Conservation (phyloP, 2,888 invertebrate species). For the Parnassius apollo region DNA sequence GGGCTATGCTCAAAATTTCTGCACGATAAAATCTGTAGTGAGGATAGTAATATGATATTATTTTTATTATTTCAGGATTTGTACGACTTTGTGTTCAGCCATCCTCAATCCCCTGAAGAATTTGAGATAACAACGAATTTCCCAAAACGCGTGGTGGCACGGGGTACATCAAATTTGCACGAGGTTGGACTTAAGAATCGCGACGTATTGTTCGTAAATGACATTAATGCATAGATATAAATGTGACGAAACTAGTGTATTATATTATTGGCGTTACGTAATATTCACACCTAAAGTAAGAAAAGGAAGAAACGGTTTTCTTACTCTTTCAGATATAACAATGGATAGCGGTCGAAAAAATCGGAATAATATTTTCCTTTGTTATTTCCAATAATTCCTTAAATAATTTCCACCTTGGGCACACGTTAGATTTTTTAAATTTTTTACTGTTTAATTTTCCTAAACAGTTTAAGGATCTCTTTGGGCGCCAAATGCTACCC, state of each 20-base stretch:
- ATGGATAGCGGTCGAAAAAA: too few relatives aligned
- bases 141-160: conserved; percentile 91
- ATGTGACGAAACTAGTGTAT: neutral
- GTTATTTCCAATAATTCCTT: too few relatives aligned
- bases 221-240: conserved; percentile 87
- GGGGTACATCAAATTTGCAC: conserved; percentile 82
- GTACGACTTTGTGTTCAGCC: conserved; percentile 97
- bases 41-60: too few relatives aligned
- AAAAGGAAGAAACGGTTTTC: neutral
- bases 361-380: too few relatives aligned
- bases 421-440: too few relatives aligned
- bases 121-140: conserved; percentile 98
- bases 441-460: too few relatives aligned
- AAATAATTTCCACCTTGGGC: too few relatives aligned
- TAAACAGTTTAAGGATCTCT: too few relatives aligned
- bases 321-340: too few relatives aligned
- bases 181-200: conserved; percentile 93
- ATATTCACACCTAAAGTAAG: neutral
- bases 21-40: too few relatives aligned
- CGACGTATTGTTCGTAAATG: conserved; percentile 96
- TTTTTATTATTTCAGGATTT: conserved; percentile 85
- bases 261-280: neutral
- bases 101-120: conserved; percentile 94
- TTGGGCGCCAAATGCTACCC: too few relatives aligned
- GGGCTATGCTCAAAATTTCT: too few relatives aligned